Base-by-base conservation (phyloP, 2,888 invertebrate genomes). In the Ametastegia equiseti region DNA sequence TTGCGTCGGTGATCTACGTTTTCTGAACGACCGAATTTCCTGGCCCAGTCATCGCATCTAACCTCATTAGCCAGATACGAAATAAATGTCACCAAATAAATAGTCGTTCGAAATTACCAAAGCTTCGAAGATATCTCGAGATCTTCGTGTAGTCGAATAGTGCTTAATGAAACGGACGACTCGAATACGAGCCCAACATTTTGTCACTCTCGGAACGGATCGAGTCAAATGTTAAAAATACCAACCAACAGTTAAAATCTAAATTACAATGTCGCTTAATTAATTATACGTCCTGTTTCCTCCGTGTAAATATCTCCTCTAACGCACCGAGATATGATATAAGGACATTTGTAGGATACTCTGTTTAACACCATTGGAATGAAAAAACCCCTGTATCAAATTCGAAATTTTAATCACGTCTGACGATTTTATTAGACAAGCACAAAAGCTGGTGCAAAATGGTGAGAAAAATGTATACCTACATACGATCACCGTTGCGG, bases 91-190 rank as follows among this genome's bases (percentile, higher is more conserved):
- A 84, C 85, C 85, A 84, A 87, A 84, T 83, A 87, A 87, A 86
- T 86, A 88, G 84, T 82, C 82, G 85, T 87, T 85, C 83, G 83
- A 82, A 85, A 84, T 85, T 82, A 82, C 69, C 36, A n/a, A 69
- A 54, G 50, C 69, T 23, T 54, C 50, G 23, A 69, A 11, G 54
- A 39, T 80, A 80, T 80, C 80, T 69, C 36, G 36, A 30, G 23
- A 80, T 80, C 80, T 80, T 7, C 45, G 67, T 23, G 67, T 69
- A 33, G 19, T 54, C 27, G 50, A 80, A 77, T 39, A 39, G 36
- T 36, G 50, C 67, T 54, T 80, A 80, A 80, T 80, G 80, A 80
- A 80, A 80, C 80, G 33, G 30, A 15, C 13, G 33, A 30, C 47
- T 69, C 19, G n/a, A 13, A 5, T 45, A 15, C 30, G 45, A 65